phyloP scores from a whole-genome alignment of 2,113 vertebrate genomes.

The Lamprologus lemairii region DNA sequence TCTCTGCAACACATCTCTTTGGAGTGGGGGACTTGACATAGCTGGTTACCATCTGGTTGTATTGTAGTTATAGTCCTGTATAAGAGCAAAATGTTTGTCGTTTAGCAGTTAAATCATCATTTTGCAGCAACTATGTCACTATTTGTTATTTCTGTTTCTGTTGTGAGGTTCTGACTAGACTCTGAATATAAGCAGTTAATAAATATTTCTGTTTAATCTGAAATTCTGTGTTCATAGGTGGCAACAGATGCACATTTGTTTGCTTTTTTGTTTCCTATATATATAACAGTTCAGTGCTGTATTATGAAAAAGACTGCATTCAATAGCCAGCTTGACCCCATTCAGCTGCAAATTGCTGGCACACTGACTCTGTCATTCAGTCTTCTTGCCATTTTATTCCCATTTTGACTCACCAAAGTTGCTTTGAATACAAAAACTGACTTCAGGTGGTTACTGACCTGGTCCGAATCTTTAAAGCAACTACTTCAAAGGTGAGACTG shows the following conservation, averaged over 20 bases:
- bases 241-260: not conserved
- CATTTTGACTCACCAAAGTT: not conserved
- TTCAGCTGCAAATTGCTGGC: not conserved
- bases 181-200: not conserved
- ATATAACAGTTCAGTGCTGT: not conserved
- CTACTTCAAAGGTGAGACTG: not conserved
- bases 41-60: not conserved
- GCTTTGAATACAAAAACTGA: not conserved
- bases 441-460: not conserved
- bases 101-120: not conserved
- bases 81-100: not conserved
- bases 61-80: not conserved
- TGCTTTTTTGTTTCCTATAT: not conserved
- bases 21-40: not conserved
- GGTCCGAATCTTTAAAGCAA: not conserved
- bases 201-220: not conserved
- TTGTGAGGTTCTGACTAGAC: not conserved
- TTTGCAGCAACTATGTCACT: not conserved
- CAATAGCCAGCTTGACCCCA: not conserved
- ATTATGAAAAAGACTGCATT: not conserved
- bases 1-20: not conserved
- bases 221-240: not conserved
- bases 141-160: not conserved
- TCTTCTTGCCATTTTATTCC: not conserved
- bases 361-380: not conserved